These are phyloP conservation scores for Toxotes chatareus DNA, from an alignment of 2,113 vertebrate genomes.

Conservation along the genomic window DNA sequence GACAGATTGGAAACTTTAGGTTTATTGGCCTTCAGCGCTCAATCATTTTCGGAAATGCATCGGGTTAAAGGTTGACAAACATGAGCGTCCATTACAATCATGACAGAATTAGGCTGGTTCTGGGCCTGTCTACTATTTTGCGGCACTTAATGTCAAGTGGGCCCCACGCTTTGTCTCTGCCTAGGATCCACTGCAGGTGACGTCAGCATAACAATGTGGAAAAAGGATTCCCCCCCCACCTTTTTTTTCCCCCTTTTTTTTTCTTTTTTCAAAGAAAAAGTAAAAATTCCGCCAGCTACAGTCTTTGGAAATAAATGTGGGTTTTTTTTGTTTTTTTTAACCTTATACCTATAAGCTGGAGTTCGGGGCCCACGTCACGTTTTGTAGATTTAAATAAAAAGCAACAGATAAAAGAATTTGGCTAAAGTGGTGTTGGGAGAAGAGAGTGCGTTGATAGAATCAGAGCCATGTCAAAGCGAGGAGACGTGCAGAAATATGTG, in stretches of 20 bases:
- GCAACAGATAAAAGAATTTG: conserved; percentile 60
- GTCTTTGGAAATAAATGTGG: conserved; percentile 36
- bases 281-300: conserved; percentile 10
- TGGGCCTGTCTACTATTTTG: conserved; percentile 62
- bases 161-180: conserved; percentile 65
- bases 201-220: conserved; percentile 66
- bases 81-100: conserved; percentile 67
- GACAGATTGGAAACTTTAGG: conserved; percentile 52
- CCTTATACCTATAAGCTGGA: conserved; percentile 43
- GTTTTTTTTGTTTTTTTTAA: background rate
- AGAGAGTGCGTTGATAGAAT: conserved; percentile 1
- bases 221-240: background rate
- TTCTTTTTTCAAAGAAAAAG: background rate
- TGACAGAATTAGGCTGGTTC: conserved; percentile 58
- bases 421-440: conserved; percentile 24
- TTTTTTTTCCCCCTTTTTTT: background rate
- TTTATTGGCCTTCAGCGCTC: conserved; percentile 55
- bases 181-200: conserved; percentile 60
- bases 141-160: conserved; percentile 71
- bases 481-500: conserved; percentile 35
- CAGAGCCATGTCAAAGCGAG: conserved; percentile 31
- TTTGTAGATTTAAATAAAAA: conserved; percentile 49
- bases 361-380: conserved; percentile 1
- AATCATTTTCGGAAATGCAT: conserved; percentile 63
- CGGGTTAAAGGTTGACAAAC: conserved; percentile 76